These are phyloP conservation scores for Scolopax rusticola DNA, from an alignment of 2,797 vertebrate genomes.

Conservation along the genomic window DNA sequence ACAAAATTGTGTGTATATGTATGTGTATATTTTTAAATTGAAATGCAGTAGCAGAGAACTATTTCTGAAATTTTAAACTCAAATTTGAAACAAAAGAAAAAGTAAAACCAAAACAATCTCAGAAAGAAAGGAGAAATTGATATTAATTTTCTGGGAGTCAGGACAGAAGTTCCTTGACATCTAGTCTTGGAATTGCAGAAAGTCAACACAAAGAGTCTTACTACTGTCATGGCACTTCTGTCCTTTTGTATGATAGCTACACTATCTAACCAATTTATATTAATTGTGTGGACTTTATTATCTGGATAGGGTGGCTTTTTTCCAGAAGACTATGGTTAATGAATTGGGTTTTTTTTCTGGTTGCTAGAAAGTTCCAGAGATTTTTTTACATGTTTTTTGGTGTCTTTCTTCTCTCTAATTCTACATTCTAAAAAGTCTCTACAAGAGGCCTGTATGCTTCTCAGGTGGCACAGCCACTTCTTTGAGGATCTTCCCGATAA, in stretches of 20 bases:
- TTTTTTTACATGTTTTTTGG: background rate
- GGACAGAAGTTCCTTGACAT: background rate
- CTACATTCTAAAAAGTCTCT: constrained; percentile 8
- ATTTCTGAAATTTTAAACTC: background rate
- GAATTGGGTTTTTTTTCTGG: constrained; percentile 56
- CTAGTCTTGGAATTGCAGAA: background rate
- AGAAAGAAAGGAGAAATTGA: background rate
- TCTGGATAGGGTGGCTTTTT: background rate
- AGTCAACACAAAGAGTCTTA: background rate
- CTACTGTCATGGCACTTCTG: background rate
- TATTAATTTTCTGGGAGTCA: background rate
- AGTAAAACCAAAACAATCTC: background rate
- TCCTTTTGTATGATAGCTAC: constrained; percentile 1
- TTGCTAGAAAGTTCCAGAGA: constrained; percentile 30
- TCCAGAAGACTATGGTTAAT: constrained; percentile 48
- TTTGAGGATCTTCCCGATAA: constrained; percentile 17
- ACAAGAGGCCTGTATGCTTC: background rate
- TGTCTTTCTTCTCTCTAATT: background rate
- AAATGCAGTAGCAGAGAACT: background rate
- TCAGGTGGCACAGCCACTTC: constrained; percentile 3
- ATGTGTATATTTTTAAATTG: background rate
- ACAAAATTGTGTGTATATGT: background rate
- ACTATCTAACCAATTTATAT: constrained; percentile 4
- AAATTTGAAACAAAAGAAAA: background rate
- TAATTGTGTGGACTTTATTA: constrained; percentile 31